Percentiles rank a stretch among this genome's conserved stretches.
Conservation (phyloP, 2,113 vertebrate species). For the Ardeotis arabs region DNA sequence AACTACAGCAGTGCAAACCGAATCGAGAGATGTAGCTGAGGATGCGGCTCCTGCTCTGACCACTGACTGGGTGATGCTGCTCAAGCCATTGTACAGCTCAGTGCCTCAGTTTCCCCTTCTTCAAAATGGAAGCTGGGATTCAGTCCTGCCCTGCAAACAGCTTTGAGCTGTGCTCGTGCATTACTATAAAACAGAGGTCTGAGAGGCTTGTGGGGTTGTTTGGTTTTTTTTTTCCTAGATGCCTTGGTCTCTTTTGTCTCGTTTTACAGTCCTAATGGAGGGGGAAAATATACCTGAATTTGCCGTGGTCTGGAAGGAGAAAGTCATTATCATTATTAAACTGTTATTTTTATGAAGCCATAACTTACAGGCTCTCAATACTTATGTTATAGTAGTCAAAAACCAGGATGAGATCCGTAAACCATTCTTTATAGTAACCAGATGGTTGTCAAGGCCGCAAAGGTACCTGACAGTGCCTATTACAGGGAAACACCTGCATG, state of each 20-base stretch:
- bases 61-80: background rate
- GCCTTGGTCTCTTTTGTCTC: background rate
- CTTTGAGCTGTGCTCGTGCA: background rate
- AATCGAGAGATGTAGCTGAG: background rate
- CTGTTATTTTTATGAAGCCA: conserved; percentile 61
- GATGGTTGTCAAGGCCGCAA: conserved; percentile 42
- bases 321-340: conserved; percentile 56
- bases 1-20: background rate
- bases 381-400: conserved; percentile 44
- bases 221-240: background rate
- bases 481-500: conserved; percentile 4
- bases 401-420: conserved; percentile 50
- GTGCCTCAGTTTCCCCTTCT: conserved; percentile 30
- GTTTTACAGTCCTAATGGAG: background rate
- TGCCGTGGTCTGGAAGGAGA: conserved; percentile 19
- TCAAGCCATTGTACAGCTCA: background rate
- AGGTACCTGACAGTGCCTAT: conserved; percentile 33
- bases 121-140: background rate
- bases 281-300: background rate
- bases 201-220: background rate
- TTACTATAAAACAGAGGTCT: background rate
- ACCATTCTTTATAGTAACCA: conserved; percentile 60
- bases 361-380: conserved; percentile 27
- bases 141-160: background rate
- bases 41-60: background rate